These are phyloP conservation scores for Sorex araneus DNA, from an alignment of 2,113 vertebrate species.

Conservation along the genomic window DNA sequence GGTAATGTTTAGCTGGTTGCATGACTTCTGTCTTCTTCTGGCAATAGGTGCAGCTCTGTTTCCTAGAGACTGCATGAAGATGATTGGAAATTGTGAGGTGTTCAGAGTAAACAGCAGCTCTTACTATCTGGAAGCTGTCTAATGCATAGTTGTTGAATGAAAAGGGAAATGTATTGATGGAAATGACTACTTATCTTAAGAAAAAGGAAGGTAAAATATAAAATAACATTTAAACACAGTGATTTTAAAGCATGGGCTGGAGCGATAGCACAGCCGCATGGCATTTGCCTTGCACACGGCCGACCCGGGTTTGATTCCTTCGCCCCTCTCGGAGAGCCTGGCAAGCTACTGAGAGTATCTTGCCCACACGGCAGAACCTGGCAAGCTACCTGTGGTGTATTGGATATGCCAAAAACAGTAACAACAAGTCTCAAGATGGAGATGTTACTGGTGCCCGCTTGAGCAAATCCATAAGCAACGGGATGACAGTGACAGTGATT, in stretches of 20 bases:
- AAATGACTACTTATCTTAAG: not conserved
- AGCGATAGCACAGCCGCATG: no score
- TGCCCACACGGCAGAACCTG: no score
- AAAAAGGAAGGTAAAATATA: not conserved
- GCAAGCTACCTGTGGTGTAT: no score
- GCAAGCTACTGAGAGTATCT: no score
- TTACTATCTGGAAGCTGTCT: not conserved
- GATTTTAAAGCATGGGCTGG: conserved; percentile 32
- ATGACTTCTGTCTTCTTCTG: not conserved
- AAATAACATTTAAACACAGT: not conserved
- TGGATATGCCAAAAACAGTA: no score
- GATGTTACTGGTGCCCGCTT: no score
- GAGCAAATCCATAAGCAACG: no score
- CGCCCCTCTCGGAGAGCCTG: no score
- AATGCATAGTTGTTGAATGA: not conserved
- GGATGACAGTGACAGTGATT: no score
- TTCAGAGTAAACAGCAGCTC: not conserved
- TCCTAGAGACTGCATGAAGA: not conserved
- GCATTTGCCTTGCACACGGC: no score
- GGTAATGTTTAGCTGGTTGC: not conserved
- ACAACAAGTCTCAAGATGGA: no score
- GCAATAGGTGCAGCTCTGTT: not conserved
- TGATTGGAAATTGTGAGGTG: not conserved
- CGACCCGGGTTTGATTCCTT: no score
- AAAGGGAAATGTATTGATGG: not conserved